Evolutionary conservation across 2,797 vertebrate genomes (phyloP).

Genomic region (Sebastes cheni): DNA sequence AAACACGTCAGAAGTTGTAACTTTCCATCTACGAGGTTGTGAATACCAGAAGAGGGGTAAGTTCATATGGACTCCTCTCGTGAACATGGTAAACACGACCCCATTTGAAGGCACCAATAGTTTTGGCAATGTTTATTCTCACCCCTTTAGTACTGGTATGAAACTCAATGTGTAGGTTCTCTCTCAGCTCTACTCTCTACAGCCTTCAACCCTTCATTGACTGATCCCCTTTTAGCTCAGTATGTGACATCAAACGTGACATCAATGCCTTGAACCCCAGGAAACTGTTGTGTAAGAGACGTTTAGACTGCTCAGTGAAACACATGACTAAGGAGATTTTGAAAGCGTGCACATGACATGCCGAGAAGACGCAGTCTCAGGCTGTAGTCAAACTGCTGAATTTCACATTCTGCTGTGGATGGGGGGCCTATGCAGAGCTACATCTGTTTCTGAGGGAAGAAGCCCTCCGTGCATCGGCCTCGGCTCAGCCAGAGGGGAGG

Average conservation of each 20-base stretch:
- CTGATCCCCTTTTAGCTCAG: not conserved
- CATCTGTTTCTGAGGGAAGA: slow-evolving; percentile 42
- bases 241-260: not conserved
- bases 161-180: not conserved
- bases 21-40: too few relatives aligned
- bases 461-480: slow-evolving; percentile 19
- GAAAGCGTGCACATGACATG: slow-evolving; percentile 11
- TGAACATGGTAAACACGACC: too few relatives aligned
- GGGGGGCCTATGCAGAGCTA: slow-evolving; percentile 10
- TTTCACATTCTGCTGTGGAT: slow-evolving; percentile 42
- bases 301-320: not conserved
- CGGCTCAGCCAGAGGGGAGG: slow-evolving; percentile 26
- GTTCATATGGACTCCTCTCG: too few relatives aligned
- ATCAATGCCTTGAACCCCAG: not conserved
- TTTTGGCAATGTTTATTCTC: not conserved
- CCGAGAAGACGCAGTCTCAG: slow-evolving; percentile 14
- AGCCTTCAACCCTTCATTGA: not conserved
- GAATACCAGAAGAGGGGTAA: too few relatives aligned
- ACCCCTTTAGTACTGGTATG: not conserved
- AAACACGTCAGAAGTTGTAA: too few relatives aligned
- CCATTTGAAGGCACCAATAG: too few relatives aligned
- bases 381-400: slow-evolving; percentile 52
- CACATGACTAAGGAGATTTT: slow-evolving; percentile 20
- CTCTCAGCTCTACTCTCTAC: not conserved
- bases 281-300: slow-evolving; percentile 4